Evolutionary conservation across 2,888 invertebrate species (phyloP), one percentile per base, ranked within the genome.

Genomic region (Pachymerium ferrugineum): DNA sequence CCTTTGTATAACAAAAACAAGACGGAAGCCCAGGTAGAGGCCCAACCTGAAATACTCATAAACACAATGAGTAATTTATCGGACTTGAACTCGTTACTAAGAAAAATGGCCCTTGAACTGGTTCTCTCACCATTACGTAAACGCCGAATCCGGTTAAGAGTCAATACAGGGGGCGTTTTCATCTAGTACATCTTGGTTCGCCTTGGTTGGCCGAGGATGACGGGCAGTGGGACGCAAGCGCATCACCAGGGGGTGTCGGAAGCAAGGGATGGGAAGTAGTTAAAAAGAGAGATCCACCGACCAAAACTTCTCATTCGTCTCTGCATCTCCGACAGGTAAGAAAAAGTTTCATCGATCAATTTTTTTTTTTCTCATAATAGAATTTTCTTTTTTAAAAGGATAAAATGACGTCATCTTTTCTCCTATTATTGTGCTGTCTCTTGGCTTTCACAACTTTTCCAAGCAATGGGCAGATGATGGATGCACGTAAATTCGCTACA

Each of bases 151-250:
- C 5, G 42, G n/a, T 16, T 12, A 42, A 4, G 14, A 42, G 14
- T 42, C 5, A 42, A 42, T 42, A 16, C 42, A 16, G 16, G 14
- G 42, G 42, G 42, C 42, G 42, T 42, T 8, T 5, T 14, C 14
- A 42, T 42, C 42, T 42, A 42, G 42, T 3, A 4, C 42, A 42
- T 42, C 42, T 67, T 12, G 14, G 67, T 67, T 67, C 67, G 67
- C 67, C 67, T 67, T 67, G 67, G 67, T 67, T 67, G 67, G 67
- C 67, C 67, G 67, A 67, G 67, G 67, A 67, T 67, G 22, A 67
- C 67, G 67, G 67, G 12, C 67, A 67, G 12, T 67, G 67, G 67
- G 67, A 28, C 67, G 67, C 22, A 28, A 6, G 25, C 25, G 67
- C 67, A 28, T 28, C 67, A 67, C 67, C 67, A 28, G 67, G 67